Conservation (phyloP, 2,888 invertebrate species). For the Nomada fucata region DNA sequence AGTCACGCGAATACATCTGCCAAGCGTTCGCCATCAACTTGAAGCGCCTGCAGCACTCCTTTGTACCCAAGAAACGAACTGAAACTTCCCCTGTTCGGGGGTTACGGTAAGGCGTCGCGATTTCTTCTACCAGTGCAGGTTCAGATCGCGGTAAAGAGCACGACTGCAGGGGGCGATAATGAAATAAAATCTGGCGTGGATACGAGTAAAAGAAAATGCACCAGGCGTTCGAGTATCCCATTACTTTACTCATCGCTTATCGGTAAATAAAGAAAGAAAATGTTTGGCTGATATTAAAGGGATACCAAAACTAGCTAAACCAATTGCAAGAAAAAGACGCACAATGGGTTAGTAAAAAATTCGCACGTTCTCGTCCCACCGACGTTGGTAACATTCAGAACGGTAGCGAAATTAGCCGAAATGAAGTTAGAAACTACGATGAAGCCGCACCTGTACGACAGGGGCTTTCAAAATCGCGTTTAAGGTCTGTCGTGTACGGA, state of each 20-base stretch:
- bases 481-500: slow-evolving; percentile 31
- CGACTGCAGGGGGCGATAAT: too few species aligned
- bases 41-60: slow-evolving; percentile 48
- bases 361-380: background rate
- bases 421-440: slow-evolving; percentile 35
- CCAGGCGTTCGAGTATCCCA: too few species aligned
- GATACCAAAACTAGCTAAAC: too few species aligned
- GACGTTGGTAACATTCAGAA: background rate
- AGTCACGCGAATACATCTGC: slow-evolving; percentile 33
- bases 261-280: too few species aligned
- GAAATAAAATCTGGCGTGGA: too few species aligned
- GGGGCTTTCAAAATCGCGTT: slow-evolving; percentile 32
- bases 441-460: slow-evolving; percentile 40
- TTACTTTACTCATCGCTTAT: too few species aligned
- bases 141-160: background rate
- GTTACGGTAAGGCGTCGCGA: slow-evolving; percentile 4
- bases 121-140: slow-evolving; percentile 4
- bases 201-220: too few species aligned
- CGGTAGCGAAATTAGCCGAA: slow-evolving; percentile 38
- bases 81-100: slow-evolving; percentile 49
- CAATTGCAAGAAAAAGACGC: too few species aligned
- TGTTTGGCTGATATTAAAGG: too few species aligned
- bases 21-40: slow-evolving; percentile 56
- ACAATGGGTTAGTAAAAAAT: too few species aligned
- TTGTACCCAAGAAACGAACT: slow-evolving; percentile 57